These are phyloP conservation scores for Aeoliscus strigatus DNA, from an alignment of 2,797 vertebrate genomes.

Conservation along the genomic window DNA sequence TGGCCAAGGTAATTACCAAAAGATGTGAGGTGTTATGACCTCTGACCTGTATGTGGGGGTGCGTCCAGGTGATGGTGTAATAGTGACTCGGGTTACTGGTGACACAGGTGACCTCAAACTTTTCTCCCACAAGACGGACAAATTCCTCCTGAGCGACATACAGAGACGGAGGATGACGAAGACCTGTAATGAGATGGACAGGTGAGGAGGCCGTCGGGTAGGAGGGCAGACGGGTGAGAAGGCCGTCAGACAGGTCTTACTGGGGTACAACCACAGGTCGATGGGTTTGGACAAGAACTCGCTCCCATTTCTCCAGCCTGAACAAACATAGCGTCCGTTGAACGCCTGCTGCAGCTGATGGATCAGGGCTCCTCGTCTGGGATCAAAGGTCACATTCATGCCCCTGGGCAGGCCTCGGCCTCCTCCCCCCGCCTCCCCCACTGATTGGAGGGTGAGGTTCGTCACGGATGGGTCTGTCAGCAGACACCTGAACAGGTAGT, in stretches of 20 bases:
- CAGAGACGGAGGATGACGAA: slow-evolving; percentile 40
- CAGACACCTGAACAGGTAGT: slow-evolving; percentile 77
- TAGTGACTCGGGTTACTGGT: slow-evolving; percentile 38
- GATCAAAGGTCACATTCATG: slow-evolving; percentile 72
- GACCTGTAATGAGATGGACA: slow-evolving; percentile 33
- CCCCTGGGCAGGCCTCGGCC: slow-evolving; percentile 22
- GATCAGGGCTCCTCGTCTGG: slow-evolving; percentile 72
- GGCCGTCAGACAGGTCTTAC: slow-evolving; percentile 75
- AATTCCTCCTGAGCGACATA: slow-evolving; percentile 53
- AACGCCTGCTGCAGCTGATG: slow-evolving; percentile 53
- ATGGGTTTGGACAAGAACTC: slow-evolving; percentile 45
- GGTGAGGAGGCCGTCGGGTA: neutral
- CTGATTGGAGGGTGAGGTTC: slow-evolving; percentile 57
- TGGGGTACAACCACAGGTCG: slow-evolving; percentile 59
- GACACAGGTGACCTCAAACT: slow-evolving; percentile 74
- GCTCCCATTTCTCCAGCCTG: slow-evolving; percentile 39
- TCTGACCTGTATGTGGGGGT: slow-evolving; percentile 49
- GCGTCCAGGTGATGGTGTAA: slow-evolving; percentile 63
- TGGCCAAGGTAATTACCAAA: neutral
- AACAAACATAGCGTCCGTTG: slow-evolving; percentile 70
- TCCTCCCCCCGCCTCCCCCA: rapidly evolving
- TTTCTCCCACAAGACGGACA: slow-evolving; percentile 77
- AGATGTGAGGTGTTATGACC: slow-evolving; percentile 2
- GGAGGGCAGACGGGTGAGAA: neutral
- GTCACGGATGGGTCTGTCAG: slow-evolving; percentile 74